Percentiles rank a stretch among this genome's conserved stretches.
These are phyloP conservation scores for Myrmecophaga tridactyla DNA, from an alignment of 2,113 vertebrate species.

Conservation along the genomic window DNA sequence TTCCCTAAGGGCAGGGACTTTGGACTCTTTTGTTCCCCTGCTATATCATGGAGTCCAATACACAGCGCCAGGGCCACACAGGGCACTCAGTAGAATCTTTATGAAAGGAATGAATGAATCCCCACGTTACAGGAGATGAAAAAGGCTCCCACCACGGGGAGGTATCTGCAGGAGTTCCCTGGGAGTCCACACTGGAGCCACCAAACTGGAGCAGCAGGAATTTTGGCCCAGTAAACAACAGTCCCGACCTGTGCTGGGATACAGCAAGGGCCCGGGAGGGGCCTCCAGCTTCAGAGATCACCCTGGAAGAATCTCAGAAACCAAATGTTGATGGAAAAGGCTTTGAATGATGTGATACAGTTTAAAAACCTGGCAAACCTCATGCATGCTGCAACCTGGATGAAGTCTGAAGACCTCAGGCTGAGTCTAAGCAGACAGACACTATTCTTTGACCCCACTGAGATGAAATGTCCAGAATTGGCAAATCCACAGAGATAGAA, in stretches of 20 bases:
- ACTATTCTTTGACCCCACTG: fast-evolving
- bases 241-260: not conserved
- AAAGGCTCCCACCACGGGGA: not conserved
- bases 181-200: not conserved
- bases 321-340: not conserved
- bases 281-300: too few relatives aligned
- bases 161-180: not conserved
- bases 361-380: not conserved
- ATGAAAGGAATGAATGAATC: not conserved
- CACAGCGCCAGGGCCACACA: too few relatives aligned
- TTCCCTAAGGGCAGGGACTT: not conserved
- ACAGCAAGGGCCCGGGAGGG: not conserved
- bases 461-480: not conserved
- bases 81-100: not conserved
- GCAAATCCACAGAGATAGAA: not conserved
- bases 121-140: not conserved
- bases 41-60: not conserved
- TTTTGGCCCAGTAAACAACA: not conserved
- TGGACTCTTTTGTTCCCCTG: not conserved
- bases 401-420: not conserved
- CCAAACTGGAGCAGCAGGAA: not conserved
- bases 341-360: not conserved
- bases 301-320: not conserved
- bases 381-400: fast-evolving
- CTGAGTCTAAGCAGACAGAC: not conserved